A percentile compares a stretch with the other conserved stretches of the same genome.
These are phyloP conservation scores for Rhinatrema bivittatum DNA, from an alignment of 2,797 vertebrate species.

Conservation along the genomic window DNA sequence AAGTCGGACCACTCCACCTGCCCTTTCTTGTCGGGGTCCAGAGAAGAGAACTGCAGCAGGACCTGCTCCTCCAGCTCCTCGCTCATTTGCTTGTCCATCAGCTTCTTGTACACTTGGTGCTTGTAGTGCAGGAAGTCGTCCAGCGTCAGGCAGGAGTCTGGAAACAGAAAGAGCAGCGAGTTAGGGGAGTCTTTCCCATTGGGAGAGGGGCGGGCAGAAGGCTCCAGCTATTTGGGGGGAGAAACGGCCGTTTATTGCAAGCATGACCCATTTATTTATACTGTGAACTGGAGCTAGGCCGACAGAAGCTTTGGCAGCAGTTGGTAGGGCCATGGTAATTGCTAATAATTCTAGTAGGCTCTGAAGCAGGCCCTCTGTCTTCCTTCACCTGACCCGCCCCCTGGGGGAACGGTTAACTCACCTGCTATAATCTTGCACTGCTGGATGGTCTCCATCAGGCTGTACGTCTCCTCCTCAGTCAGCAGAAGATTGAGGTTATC, in stretches of 20 bases:
- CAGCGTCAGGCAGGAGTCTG: slow-evolving; percentile 85
- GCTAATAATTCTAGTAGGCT: no score
- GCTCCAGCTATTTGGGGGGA: background rate
- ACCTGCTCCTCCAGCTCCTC: slow-evolving; percentile 82
- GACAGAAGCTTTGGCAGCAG: no score
- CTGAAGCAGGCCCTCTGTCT: no score
- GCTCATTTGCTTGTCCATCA: slow-evolving; percentile 69
- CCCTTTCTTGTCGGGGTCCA: slow-evolving; percentile 84
- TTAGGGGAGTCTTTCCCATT: no score
- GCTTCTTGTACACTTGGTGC: slow-evolving; percentile 83
- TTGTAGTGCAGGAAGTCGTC: slow-evolving; percentile 90
- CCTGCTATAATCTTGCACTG: slow-evolving; percentile 90
- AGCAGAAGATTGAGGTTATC: slow-evolving; percentile 91
- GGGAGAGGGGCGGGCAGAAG: no score
- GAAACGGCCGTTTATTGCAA: no score
- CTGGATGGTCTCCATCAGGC: slow-evolving; percentile 81
- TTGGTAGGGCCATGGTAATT: no score
- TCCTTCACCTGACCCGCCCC: no score
- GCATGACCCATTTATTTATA: no score
- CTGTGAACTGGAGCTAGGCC: no score
- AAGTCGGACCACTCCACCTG: slow-evolving; percentile 88
- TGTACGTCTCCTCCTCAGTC: slow-evolving; percentile 94
- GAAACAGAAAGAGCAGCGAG: no score
- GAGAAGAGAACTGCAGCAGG: slow-evolving; percentile 75
- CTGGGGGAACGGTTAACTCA: no score